These are phyloP conservation scores for Plebejus melissa DNA, from an alignment of 2,888 invertebrate genomes.

Conservation along the genomic window DNA sequence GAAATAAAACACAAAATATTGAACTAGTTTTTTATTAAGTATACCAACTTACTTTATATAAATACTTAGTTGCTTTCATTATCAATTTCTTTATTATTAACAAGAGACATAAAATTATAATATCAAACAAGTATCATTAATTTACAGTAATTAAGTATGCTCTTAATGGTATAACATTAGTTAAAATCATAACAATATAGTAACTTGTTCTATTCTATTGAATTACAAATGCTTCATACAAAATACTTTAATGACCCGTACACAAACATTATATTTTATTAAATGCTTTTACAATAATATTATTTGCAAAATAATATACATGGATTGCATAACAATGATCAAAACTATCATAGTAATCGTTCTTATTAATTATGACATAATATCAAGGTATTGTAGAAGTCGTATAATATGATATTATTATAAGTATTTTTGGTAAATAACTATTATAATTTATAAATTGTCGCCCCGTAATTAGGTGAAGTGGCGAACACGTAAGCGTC, in stretches of 20 bases:
- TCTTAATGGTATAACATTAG: background rate
- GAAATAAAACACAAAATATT: background rate
- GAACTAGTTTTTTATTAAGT: background rate
- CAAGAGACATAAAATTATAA: background rate
- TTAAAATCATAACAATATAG: background rate
- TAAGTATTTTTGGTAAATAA: background rate
- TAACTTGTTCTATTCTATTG: background rate
- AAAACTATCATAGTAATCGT: background rate
- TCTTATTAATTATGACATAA: background rate
- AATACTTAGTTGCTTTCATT: background rate
- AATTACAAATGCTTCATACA: background rate
- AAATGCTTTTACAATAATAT: background rate
- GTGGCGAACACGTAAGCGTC: slow-evolving; percentile 86
- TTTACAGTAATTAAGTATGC: too few species aligned
- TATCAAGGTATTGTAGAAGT: background rate
- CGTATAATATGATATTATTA: background rate
- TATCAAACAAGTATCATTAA: background rate
- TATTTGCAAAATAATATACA: background rate
- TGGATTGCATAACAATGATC: background rate
- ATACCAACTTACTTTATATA: background rate
- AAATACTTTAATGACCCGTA: slow-evolving; percentile 15
- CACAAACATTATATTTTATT: background rate
- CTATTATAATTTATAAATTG: slow-evolving; percentile 59
- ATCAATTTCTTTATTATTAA: background rate
- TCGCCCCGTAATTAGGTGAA: slow-evolving; percentile 82